Conservation (phyloP, 2,888 invertebrate genomes). For the Temnothorax unifasciatus region DNA sequence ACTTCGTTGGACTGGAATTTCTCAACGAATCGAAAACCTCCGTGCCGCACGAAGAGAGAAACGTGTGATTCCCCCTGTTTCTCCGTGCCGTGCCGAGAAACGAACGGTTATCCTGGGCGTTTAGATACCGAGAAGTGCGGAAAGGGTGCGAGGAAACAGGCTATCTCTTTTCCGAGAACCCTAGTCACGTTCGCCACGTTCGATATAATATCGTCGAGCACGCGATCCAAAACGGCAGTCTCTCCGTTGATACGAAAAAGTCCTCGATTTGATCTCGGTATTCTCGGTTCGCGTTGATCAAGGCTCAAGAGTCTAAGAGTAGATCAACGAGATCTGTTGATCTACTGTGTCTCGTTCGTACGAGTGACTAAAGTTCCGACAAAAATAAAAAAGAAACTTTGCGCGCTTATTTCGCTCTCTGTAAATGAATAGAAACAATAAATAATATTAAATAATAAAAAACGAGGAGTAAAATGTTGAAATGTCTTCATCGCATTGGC, state of each 20-base stretch:
- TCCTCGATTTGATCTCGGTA: constrained; percentile 29
- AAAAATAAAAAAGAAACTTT: background rate
- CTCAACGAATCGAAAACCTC: constrained; percentile 63
- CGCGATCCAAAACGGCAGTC: constrained; percentile 64
- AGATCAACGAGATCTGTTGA: constrained; percentile 5
- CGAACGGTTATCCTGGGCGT: constrained; percentile 75
- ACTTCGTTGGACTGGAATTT: constrained; percentile 60
- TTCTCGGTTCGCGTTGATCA: constrained; percentile 26
- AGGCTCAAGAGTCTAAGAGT: background rate
- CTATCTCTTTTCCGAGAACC: constrained; percentile 74
- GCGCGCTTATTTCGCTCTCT: background rate
- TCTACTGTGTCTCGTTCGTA: constrained; percentile 1
- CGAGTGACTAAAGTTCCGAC: background rate
- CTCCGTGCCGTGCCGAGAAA: constrained; percentile 72
- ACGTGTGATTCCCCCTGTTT: constrained; percentile 37
- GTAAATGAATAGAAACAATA: background rate
- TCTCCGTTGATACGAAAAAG: constrained; percentile 39
- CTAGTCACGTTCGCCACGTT: constrained; percentile 78
- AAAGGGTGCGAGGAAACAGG: constrained; percentile 64
- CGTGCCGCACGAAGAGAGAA: constrained; percentile 74
- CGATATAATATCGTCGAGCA: constrained; percentile 80
- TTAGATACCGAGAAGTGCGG: constrained; percentile 75
- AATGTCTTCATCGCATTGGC: background rate
- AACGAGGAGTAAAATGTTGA: background rate
- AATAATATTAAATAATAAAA: background rate